Percentiles rank a stretch among this genome's conserved stretches.
Evolutionary conservation across 2,797 vertebrate species (phyloP).

Genomic region (Synaphobranchus kaupii): DNA sequence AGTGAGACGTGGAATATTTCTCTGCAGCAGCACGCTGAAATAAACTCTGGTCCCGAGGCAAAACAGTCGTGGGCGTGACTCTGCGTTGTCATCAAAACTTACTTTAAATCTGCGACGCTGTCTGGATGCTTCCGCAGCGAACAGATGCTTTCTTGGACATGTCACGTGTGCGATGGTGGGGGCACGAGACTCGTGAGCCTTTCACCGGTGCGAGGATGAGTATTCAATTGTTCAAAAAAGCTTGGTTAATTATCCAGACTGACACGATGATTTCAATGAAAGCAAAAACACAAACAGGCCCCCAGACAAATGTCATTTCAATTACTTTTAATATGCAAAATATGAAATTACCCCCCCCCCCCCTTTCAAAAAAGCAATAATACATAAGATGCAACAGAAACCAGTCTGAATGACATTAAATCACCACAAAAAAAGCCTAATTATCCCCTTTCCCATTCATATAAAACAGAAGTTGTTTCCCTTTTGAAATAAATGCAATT

Average conservation of each 20-base stretch:
- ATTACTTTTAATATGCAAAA: conserved; percentile 35
- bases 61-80: neutral
- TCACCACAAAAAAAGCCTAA: neutral
- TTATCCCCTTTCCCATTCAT: conserved; percentile 4
- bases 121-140: neutral
- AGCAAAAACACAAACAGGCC: neutral
- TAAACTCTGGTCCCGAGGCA: neutral
- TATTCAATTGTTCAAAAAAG: neutral
- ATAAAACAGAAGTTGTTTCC: conserved; percentile 5
- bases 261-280: neutral
- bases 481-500: conserved; percentile 18
- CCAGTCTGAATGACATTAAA: conserved; percentile 32
- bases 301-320: conserved; percentile 4
- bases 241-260: neutral
- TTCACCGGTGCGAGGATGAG: neutral
- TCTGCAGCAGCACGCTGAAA: neutral
- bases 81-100: neutral
- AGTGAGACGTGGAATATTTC: neutral
- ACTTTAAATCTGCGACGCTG: neutral
- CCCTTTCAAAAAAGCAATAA: conserved; percentile 10
- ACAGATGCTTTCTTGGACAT: neutral
- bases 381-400: conserved; percentile 31
- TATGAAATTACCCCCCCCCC: conserved; percentile 21
- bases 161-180: neutral
- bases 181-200: neutral